These are phyloP conservation scores for Nasonia giraulti DNA, from an alignment of 1,140 invertebrate species.

Conservation along the genomic window DNA sequence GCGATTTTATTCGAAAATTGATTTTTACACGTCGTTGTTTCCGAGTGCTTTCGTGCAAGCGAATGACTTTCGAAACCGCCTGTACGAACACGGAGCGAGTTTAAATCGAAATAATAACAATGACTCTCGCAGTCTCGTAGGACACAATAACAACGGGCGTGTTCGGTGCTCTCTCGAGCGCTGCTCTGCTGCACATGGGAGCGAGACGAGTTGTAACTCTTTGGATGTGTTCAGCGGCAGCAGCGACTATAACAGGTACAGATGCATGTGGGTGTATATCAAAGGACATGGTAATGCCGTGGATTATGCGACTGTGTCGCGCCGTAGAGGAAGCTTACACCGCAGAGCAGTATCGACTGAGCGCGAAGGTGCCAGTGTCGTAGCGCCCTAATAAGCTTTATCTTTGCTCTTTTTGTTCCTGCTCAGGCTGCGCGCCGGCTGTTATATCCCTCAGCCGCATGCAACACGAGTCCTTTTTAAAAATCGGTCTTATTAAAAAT, in stretches of 20 bases:
- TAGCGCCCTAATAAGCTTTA: constrained; percentile 14
- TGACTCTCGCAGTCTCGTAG: not conserved
- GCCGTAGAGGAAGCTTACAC: not conserved
- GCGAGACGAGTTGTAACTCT: not conserved
- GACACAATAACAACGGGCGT: not conserved
- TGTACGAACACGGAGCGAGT: not conserved
- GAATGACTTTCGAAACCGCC: too few relatives aligned
- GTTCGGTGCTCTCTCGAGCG: not conserved
- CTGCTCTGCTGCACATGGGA: too few relatives aligned
- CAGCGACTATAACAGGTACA: not conserved
- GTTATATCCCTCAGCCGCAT: not conserved
- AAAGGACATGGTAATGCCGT: constrained; percentile 15
- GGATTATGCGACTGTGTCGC: not conserved
- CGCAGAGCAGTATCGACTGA: not conserved
- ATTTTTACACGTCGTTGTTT: too few relatives aligned
- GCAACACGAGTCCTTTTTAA: not conserved
- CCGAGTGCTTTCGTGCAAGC: too few relatives aligned
- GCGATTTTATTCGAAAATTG: too few relatives aligned
- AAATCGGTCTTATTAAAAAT: not conserved
- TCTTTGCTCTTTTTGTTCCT: not conserved
- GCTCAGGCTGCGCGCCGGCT: not conserved
- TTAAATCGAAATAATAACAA: constrained; percentile 5
- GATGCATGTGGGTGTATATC: not conserved
- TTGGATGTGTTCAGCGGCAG: not conserved
- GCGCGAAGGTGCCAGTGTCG: not conserved